phyloP scores from a whole-genome alignment of 2,797 vertebrate genomes.

The Jordanella pulchra region DNA sequence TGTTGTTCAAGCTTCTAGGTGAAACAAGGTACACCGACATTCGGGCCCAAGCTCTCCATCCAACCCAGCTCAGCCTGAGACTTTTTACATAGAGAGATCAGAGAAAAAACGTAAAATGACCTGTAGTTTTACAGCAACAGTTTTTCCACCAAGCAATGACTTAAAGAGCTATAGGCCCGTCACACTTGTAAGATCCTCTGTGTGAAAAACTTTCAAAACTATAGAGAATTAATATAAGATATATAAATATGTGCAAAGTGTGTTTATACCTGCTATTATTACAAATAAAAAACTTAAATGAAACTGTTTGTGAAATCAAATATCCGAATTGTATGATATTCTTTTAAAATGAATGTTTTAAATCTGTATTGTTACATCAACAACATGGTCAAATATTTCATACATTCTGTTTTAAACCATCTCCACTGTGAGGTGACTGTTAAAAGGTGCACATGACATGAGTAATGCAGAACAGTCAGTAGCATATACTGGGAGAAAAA shows the following conservation, averaged over 20 bases:
- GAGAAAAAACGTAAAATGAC: background rate
- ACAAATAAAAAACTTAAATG: slow-evolving; percentile 30
- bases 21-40: no score
- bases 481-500: slow-evolving; percentile 21
- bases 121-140: background rate
- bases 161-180: background rate
- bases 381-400: slow-evolving; percentile 53
- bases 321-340: slow-evolving; percentile 10
- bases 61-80: no score
- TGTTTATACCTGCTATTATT: slow-evolving; percentile 33
- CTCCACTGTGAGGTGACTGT: slow-evolving; percentile 30
- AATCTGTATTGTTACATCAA: slow-evolving; percentile 40
- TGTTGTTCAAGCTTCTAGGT: no score
- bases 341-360: slow-evolving; percentile 46
- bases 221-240: no score
- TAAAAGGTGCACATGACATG: slow-evolving; percentile 24
- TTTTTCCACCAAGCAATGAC: background rate
- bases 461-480: slow-evolving; percentile 25
- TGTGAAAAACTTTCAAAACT: background rate
- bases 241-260: no score
- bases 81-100: background rate
- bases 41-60: no score
- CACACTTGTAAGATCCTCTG: background rate
- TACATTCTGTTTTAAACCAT: slow-evolving; percentile 40
- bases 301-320: slow-evolving; percentile 20